Percentiles rank a stretch among this genome's conserved stretches.
Conservation (phyloP, 2,888 invertebrate species). For the Scaptomyza flava region DNA sequence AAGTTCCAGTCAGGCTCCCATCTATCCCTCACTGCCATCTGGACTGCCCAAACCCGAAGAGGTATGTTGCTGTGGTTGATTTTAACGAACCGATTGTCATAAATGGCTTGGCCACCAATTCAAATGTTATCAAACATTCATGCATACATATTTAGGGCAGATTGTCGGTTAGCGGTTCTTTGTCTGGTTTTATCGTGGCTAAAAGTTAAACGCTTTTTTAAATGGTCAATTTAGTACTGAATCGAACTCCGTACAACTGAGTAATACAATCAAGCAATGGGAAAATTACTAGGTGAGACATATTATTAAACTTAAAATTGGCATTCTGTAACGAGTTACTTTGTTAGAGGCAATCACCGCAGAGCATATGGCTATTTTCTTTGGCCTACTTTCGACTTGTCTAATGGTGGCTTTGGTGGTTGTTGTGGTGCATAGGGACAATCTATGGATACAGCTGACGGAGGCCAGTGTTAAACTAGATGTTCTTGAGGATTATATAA, state of each 20-base stretch:
- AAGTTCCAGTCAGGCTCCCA: constrained; percentile 41
- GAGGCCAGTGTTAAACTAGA: constrained; percentile 70
- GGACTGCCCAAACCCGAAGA: constrained; percentile 77
- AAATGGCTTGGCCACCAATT: constrained; percentile 65
- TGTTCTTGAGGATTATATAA: constrained; percentile 66
- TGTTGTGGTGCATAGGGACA: constrained; percentile 66
- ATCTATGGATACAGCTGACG: constrained; percentile 55
- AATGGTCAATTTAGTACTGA: constrained; percentile 28
- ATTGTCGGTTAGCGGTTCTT: constrained; percentile 49
- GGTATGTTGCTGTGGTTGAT: constrained; percentile 62
- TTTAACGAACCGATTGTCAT: constrained; percentile 30
- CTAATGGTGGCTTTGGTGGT: constrained; percentile 67
- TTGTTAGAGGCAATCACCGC: constrained; percentile 59
- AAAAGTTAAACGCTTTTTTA: constrained; percentile 6
- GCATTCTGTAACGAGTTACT: not conserved
- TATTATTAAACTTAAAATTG: not conserved
- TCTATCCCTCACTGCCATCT: constrained; percentile 75
- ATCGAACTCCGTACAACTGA: constrained; percentile 14
- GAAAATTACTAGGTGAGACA: constrained; percentile 50
- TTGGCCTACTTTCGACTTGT: constrained; percentile 66
- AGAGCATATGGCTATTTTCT: constrained; percentile 67
- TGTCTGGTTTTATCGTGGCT: constrained; percentile 46
- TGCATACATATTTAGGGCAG: not conserved
- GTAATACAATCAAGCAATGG: constrained; percentile 39
- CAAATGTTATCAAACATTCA: constrained; percentile 15